Evolutionary conservation across 2,888 invertebrate species (phyloP), one percentile per base, ranked within the genome.

Genomic region (Caenorhabditis japonica): DNA sequence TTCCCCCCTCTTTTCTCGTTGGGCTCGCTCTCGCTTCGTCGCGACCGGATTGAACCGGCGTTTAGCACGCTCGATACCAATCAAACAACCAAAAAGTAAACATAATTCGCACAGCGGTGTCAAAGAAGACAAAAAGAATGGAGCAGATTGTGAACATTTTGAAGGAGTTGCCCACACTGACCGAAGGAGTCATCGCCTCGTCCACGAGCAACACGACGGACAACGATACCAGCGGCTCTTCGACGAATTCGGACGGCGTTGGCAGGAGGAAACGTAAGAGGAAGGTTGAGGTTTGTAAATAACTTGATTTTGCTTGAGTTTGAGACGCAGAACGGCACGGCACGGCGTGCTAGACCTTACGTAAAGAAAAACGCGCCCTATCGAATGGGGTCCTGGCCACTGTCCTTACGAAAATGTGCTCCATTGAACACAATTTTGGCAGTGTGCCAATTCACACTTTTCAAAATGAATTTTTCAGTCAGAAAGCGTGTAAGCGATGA

Each of bases 81-180:
- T 10, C 30, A 30, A 27, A 44, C 53, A 55, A 59, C 59, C 56
- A 66, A 66, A 66, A 72, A 60, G 59, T 72, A 66, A 62, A 71
- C 71, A 71, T 59, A 39, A 46, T 17, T 46, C 38, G 55, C 52
- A 47, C 33, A 30, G 34, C 49, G 47, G 47, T 27, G 46, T 43
- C 21, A n/a, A n/a, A n/a, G 44, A 27, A 23, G 38, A 25, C 47
- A 49, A 38, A 56, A 47, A 15, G 15, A 58, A 74, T 74, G 74
- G 74, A 74, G 58, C 74, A 74, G 44, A 74, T 74, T 69, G 74
- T 69, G 62, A 74, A 59, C 62, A 69, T 69, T 59, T 69, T 74
- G 36, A 74, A 74, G 69, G 74, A 74, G 47, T 49, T 74, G 36
- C 74, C 74, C 36, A 69, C 74, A 36, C 49, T 69, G 58, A 69